Evolutionary conservation across 2,888 invertebrate genomes (phyloP).

Genomic region (Megastigmus dorsalis): DNA sequence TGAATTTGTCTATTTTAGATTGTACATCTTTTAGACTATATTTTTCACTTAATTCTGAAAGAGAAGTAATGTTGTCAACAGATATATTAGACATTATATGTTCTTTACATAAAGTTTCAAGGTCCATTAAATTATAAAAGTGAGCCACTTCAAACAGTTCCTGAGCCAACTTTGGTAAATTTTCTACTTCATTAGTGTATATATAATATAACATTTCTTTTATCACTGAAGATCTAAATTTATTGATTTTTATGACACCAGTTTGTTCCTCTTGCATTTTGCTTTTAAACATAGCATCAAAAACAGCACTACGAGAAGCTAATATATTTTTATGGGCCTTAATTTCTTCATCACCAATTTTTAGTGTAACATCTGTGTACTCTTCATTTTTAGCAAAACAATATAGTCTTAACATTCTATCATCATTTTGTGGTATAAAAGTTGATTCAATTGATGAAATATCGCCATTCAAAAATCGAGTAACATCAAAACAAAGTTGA

Average conservation of each 20-base stretch:
- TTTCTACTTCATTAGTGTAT: slow-evolving; percentile 35
- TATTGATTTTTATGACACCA: slow-evolving; percentile 30
- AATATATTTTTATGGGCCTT: slow-evolving; percentile 1
- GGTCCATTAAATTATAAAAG: slow-evolving; percentile 36
- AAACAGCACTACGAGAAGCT: slow-evolving; percentile 4
- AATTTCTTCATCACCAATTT: neutral
- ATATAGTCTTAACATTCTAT: no score
- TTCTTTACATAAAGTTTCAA: slow-evolving; percentile 42
- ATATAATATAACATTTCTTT: slow-evolving; percentile 36
- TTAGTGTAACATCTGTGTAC: neutral
- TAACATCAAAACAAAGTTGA: slow-evolving; percentile 43
- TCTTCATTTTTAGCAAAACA: neutral
- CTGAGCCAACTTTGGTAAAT: slow-evolving; percentile 26
- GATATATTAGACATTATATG: slow-evolving; percentile 28
- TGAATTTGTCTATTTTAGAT: no score
- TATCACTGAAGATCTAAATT: slow-evolving; percentile 33
- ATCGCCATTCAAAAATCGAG: no score
- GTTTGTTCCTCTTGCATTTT: slow-evolving; percentile 31
- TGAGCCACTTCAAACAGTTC: slow-evolving; percentile 45
- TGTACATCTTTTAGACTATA: slow-evolving; percentile 37
- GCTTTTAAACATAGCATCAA: neutral
- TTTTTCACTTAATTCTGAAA: slow-evolving; percentile 35
- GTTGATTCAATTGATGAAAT: slow-evolving; percentile 1
- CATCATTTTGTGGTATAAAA: neutral
- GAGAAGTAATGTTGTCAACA: slow-evolving; percentile 28